phyloP scores from a whole-genome alignment of 1,140 invertebrate species.

The Trichonephila inaurata region DNA sequence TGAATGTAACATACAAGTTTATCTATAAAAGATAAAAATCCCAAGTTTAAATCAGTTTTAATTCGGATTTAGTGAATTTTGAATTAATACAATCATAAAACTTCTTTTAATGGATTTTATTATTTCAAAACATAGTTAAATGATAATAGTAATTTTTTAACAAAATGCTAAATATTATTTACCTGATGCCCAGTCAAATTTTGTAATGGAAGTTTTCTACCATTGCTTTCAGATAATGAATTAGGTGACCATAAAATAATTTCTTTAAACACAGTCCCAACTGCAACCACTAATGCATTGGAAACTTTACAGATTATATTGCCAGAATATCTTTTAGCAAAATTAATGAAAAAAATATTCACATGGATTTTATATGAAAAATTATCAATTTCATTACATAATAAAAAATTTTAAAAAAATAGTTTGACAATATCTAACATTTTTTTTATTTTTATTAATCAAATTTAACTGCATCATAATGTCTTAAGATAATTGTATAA shows the following conservation, averaged over 20 bases:
- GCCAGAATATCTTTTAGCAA: constrained; percentile 39
- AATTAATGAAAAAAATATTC: background rate
- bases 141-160: too few relatives aligned
- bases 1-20: too few relatives aligned
- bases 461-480: background rate
- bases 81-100: too few relatives aligned
- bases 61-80: too few relatives aligned
- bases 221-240: background rate
- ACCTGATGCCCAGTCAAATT: constrained; percentile 64
- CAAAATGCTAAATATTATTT: background rate
- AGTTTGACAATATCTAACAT: background rate
- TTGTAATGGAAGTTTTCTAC: constrained; percentile 42
- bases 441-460: background rate
- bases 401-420: background rate
- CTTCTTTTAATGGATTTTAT: too few relatives aligned
- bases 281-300: constrained; percentile 42
- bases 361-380: background rate
- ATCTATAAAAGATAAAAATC: too few relatives aligned
- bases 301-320: background rate
- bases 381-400: background rate
- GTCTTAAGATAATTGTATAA: too few relatives aligned
- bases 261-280: constrained; percentile 65
- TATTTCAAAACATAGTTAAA: too few relatives aligned
- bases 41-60: too few relatives aligned
- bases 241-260: constrained; percentile 70